These are phyloP conservation scores for Apodemus sylvaticus DNA, from an alignment of 2,113 vertebrate species.

Conservation along the genomic window DNA sequence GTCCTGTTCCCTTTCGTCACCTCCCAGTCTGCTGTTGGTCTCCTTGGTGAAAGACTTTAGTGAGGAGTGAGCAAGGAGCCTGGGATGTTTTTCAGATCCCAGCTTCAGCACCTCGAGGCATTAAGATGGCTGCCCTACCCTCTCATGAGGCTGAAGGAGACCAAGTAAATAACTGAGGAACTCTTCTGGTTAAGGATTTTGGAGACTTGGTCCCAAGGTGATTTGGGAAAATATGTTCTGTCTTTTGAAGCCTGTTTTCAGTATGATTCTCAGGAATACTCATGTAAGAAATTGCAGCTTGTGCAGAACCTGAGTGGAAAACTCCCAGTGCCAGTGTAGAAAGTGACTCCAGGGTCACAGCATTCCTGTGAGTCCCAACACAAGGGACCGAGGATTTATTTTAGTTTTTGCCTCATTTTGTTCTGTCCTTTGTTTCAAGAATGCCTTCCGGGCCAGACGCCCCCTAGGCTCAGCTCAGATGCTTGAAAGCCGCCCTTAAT, in stretches of 20 bases:
- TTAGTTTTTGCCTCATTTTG: constrained; percentile 54
- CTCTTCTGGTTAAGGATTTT: neutral
- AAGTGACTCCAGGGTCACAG: constrained; percentile 56
- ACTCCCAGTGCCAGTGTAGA: constrained; percentile 56
- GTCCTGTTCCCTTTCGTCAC: neutral
- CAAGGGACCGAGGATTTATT: constrained; percentile 70
- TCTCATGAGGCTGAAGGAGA: neutral
- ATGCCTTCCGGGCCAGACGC: constrained; percentile 63
- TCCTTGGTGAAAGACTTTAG: neutral
- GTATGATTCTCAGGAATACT: constrained; percentile 23
- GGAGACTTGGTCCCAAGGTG: neutral
- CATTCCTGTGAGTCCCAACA: constrained; percentile 54
- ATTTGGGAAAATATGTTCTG: constrained; percentile 24
- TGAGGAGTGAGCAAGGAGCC: neutral
- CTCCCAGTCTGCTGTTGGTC: neutral
- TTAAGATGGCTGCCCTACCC: neutral
- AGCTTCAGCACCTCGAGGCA: neutral
- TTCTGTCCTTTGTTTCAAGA: constrained; percentile 57
- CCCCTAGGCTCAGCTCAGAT: constrained; percentile 40
- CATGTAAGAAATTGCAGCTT: constrained; percentile 36
- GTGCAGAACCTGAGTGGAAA: constrained; percentile 57
- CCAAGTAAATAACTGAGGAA: neutral
- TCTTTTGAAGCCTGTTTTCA: constrained; percentile 50
- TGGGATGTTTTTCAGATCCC: neutral
- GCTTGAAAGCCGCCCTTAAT: constrained; percentile 43